A percentile compares a stretch with the other conserved stretches of the same genome.
These are phyloP conservation scores for Forbesichthys agassizii DNA, from an alignment of 2,113 vertebrate species.

Conservation along the genomic window DNA sequence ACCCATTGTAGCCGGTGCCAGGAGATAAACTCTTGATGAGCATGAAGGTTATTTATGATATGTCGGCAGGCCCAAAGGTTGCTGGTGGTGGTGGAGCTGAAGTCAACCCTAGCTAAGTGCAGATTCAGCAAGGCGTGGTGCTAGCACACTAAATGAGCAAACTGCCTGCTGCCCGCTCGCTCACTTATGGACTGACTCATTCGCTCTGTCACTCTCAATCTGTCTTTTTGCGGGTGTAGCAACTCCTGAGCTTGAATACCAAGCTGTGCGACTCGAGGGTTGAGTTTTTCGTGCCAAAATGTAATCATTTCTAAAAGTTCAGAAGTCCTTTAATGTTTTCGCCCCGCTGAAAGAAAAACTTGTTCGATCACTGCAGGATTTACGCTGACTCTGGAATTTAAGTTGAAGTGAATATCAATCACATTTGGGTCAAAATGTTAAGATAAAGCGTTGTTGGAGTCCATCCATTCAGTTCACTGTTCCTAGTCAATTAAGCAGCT, in stretches of 20 bases:
- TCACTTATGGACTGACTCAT: conserved; percentile 34
- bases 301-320: neutral
- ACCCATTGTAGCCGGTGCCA: neutral
- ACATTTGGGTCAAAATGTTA: too few species aligned
- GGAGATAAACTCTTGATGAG: conserved; percentile 36
- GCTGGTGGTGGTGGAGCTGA: conserved; percentile 57
- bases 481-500: too few species aligned
- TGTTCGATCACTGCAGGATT: conserved; percentile 4
- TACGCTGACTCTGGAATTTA: neutral
- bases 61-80: conserved; percentile 58
- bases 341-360: neutral
- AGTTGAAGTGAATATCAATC: too few species aligned
- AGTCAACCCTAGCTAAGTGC: conserved; percentile 58
- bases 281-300: neutral
- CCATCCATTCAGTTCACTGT: too few species aligned
- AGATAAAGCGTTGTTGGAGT: too few species aligned
- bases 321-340: neutral
- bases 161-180: conserved; percentile 43
- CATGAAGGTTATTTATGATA: conserved; percentile 69
- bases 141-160: conserved; percentile 58
- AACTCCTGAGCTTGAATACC: conserved; percentile 20
- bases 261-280: conserved; percentile 13
- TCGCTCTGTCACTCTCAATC: conserved; percentile 19
- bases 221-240: conserved; percentile 26
- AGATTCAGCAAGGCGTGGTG: conserved; percentile 60